A percentile compares a stretch with the other conserved stretches of the same genome.
These are phyloP conservation scores for Australoheros facetus DNA, from an alignment of 2,797 vertebrate genomes.

Conservation along the genomic window DNA sequence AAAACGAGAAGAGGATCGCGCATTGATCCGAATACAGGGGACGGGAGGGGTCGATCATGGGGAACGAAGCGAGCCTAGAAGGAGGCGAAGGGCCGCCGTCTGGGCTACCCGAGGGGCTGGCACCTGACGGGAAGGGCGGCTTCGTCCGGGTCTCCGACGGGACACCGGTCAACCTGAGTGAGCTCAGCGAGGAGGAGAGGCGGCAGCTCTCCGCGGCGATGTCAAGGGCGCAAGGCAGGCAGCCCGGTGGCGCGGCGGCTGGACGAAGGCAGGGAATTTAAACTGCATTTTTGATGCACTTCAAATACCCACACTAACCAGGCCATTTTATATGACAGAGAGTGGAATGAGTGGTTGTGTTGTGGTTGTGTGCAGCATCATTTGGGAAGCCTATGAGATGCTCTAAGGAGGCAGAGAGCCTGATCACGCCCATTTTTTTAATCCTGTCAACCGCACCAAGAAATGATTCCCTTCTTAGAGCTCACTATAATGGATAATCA, in stretches of 20 bases:
- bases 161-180: slow-evolving; percentile 87
- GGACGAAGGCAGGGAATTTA: slow-evolving; percentile 83
- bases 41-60: slow-evolving; percentile 86
- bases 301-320: neutral
- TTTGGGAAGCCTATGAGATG: slow-evolving; percentile 15
- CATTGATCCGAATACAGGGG: slow-evolving; percentile 52
- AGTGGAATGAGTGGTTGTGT: slow-evolving; percentile 32
- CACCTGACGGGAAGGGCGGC: slow-evolving; percentile 83
- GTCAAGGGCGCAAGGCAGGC: slow-evolving; percentile 93
- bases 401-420: slow-evolving; percentile 17
- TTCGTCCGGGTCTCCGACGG: slow-evolving; percentile 85
- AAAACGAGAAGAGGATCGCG: slow-evolving; percentile 43
- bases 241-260: slow-evolving; percentile 82
- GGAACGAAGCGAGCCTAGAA: slow-evolving; percentile 96
- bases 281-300: neutral
- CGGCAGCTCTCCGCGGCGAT: slow-evolving; percentile 90
- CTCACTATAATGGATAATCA: slow-evolving; percentile 2
- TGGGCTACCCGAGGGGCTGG: slow-evolving; percentile 83
- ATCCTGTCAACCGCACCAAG: slow-evolving; percentile 21
- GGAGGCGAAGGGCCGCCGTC: slow-evolving; percentile 84
- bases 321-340: neutral
- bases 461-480: slow-evolving; percentile 4
- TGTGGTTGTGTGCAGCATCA: slow-evolving; percentile 52
- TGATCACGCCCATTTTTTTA: slow-evolving; percentile 68
- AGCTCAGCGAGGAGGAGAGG: slow-evolving; percentile 90